Conservation (phyloP, 2,888 invertebrate species). For the Ariolimax columbianus region DNA sequence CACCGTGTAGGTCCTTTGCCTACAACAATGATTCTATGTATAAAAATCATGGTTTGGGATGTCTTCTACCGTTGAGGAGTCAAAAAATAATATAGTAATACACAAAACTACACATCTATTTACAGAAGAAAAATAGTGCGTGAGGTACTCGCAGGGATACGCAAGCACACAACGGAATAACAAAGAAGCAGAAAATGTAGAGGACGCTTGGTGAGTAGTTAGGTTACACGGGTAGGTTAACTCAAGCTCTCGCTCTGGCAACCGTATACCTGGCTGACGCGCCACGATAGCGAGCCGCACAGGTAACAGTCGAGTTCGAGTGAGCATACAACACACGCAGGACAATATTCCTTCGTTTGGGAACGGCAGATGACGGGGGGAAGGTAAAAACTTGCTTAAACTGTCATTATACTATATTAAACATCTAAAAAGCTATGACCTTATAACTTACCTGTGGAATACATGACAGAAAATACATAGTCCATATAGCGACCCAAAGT, state of each 20-base stretch:
- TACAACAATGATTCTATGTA: too few species aligned
- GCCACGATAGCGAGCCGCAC: background rate
- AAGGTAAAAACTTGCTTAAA: slow-evolving; percentile 5
- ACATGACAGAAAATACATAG: slow-evolving; percentile 33
- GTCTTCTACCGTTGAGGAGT: too few species aligned
- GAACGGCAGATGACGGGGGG: background rate
- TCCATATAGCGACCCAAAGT: slow-evolving; percentile 42
- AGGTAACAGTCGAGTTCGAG: slow-evolving; percentile 22
- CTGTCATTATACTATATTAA: too few species aligned
- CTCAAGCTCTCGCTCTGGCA: background rate
- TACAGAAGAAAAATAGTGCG: background rate
- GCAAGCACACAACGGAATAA: background rate
- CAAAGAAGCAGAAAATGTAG: background rate
- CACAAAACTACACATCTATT: too few species aligned
- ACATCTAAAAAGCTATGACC: background rate
- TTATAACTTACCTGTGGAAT: slow-evolving; percentile 30
- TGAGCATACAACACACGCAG: slow-evolving; percentile 31
- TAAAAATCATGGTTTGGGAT: too few species aligned
- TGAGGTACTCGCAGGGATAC: background rate
- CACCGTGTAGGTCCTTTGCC: too few species aligned
- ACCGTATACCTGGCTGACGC: slow-evolving; percentile 31
- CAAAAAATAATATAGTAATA: too few species aligned
- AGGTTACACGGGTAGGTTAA: slow-evolving; percentile 15
- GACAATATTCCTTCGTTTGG: background rate
- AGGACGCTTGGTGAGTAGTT: background rate